Evolutionary conservation across 2,888 invertebrate species (phyloP), one percentile per base, ranked within the genome.

Genomic region (Netelia melanura): DNA sequence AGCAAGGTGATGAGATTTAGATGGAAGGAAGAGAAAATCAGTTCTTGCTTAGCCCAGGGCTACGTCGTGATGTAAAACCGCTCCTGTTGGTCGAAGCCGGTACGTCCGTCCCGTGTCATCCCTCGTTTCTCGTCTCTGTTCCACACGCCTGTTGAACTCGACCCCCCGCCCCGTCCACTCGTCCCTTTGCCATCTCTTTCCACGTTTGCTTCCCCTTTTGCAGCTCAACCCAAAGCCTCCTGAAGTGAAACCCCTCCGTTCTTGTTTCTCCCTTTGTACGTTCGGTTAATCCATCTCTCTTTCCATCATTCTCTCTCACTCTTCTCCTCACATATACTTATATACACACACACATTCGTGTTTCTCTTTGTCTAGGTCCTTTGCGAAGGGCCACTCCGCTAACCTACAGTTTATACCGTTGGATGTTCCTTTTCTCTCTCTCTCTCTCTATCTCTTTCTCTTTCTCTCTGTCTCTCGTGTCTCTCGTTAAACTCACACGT

Each of bases 51-150:
- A 43, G 2, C 17, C 25, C 76, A 48, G 64, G 72, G 79, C n/a
- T 10, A 48, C 25, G 9, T 14, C 10, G 21, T 9, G 14, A 30
- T 30, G 70, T 70, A 17, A 17, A 44, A 56, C 54, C 79, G 83
- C 23, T 70, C 78, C 79, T 83, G 79, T 17, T 30, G 25, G 17
- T 30, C 67, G 68, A 68, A 78, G 78, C 83, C 78, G 83, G 74
- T 78, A 83, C 68, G 74, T 79, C 75, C 83, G 48, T 75, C 79
- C 79, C 65, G 79, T 79, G 82, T 82, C 83, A 83, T 83, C 78
- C 74, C 78, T 72, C 72, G 75, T 67, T 84, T 71, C 54, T 56
- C 76, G 70, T 81, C 68, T 77, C 61, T 61, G 67, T 75, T 81
- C 61, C 68, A 68, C 81, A 30, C 68, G 74, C 74, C 68, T 75